Evolutionary conservation across 2,888 invertebrate genomes (phyloP).

Genomic region (Podabrus alpinus): DNA sequence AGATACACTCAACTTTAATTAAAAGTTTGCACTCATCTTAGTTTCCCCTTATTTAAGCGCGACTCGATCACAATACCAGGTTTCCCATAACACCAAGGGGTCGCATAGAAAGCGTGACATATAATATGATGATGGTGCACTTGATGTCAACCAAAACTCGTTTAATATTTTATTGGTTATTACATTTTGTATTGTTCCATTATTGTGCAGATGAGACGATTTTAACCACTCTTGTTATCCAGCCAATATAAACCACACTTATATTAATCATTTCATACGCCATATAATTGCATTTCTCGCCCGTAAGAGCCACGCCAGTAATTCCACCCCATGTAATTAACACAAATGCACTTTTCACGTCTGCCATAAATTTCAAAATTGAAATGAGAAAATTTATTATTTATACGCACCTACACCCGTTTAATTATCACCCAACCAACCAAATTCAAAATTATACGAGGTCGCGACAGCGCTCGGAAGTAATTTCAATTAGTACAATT

Average conservation of each 20-base stretch:
- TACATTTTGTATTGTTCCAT: conserved; percentile 39
- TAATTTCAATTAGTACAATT: conserved; percentile 4
- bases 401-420: not conserved
- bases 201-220: conserved; percentile 31
- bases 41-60: conserved; percentile 1
- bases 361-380: conserved; percentile 38
- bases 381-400: conserved; percentile 22
- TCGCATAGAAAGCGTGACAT: conserved; percentile 10
- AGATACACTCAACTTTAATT: conserved; percentile 26
- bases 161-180: conserved; percentile 42
- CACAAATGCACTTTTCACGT: conserved; percentile 46
- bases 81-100: conserved; percentile 9
- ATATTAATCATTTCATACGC: conserved; percentile 50
- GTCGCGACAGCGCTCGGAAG: not conserved
- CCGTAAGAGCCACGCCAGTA: conserved; percentile 48
- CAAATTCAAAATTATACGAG: not conserved
- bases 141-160: conserved; percentile 25
- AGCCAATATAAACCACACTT: conserved; percentile 41
- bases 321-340: conserved; percentile 50
- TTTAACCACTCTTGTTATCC: conserved; percentile 34
- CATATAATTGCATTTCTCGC: conserved; percentile 47
- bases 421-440: not conserved
- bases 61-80: conserved; percentile 11
- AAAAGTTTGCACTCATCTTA: conserved; percentile 19
- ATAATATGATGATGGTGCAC: conserved; percentile 26